Conservation (phyloP, 2,113 vertebrate genomes). For the Alectura lathami region DNA sequence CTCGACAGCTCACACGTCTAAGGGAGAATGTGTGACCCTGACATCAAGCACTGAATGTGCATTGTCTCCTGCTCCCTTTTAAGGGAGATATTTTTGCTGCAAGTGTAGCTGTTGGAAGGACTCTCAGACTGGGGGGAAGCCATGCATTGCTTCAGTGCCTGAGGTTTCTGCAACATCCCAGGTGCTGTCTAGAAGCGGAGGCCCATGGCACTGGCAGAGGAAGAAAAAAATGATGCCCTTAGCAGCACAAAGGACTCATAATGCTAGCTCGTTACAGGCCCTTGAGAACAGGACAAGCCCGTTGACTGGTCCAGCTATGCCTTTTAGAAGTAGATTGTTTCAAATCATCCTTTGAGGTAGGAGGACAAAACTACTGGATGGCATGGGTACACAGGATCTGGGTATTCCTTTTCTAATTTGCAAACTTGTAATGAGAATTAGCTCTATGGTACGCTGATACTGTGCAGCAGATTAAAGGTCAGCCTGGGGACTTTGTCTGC, state of each 20-base stretch:
- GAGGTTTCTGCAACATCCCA: background rate
- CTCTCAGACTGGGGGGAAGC: fast-evolving
- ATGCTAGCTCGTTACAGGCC: background rate
- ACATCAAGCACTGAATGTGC: background rate
- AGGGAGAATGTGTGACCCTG: background rate
- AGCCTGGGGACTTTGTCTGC: background rate
- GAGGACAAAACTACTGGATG: background rate
- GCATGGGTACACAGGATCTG: background rate
- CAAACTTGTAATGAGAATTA: background rate
- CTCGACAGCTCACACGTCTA: fast-evolving
- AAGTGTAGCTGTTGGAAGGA: background rate
- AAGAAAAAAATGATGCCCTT: fast-evolving
- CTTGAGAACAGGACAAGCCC: background rate
- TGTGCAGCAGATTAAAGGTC: background rate
- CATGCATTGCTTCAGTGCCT: background rate
- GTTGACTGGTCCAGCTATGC: background rate
- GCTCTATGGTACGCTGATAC: background rate
- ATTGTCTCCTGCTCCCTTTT: background rate
- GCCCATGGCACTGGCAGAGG: background rate
- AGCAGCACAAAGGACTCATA: background rate
- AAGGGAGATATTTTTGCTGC: background rate
- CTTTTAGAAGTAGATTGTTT: background rate
- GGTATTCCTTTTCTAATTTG: background rate
- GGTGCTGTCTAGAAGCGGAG: background rate
- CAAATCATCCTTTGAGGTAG: background rate